Base-by-base conservation (phyloP, 2,888 invertebrate species). In the Drosophila neotestacea region DNA sequence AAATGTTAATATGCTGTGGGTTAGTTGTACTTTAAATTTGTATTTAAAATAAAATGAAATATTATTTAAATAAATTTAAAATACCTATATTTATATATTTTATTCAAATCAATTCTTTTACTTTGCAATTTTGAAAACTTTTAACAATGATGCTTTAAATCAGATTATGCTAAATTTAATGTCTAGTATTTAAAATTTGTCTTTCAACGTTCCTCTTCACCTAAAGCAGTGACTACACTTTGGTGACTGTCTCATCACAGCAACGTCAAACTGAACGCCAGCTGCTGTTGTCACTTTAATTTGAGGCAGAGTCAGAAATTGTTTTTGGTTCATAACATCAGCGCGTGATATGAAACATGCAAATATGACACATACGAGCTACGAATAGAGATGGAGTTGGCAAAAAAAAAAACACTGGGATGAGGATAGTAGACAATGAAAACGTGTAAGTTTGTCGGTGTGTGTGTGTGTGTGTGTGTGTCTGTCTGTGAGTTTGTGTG, bases 241-340 rank as follows among this genome's bases (percentile, higher is more conserved):
- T 28, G 51, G 55, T 36, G 44, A 56, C 55, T 36, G 27, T 27
- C 44, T 27, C 27, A 44, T 27, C 55, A 27, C 55, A 22, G 32
- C n/a, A 11, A n/a, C 38, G 46, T 10, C 63, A 39, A 63, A 54
- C 27, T 50, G 36, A 54, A 59, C 36, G 63, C 34, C 79, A 81
- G 73, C 67, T 77, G 70, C 65, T 61, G 60, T 79, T 79, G 79
- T 68, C 79, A 79, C 68, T 66, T 73, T 65, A 67, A 70, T 70
- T 73, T 81, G 63, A 63, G 38, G 34, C 61, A 42, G 52, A 62
- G 63, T 64, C 64, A 54, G 60, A 63, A 68, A 56, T 30, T 64
- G 46, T 56, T 73, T 73, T 62, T 42, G 44, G 52, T 59, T 77
- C 59, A 72, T 64, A 73, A 52, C 64, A 59, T 32, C 38, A 54